phyloP scores from a whole-genome alignment of 2,113 vertebrate species.

The Lycocorax pyrrhopterus region DNA sequence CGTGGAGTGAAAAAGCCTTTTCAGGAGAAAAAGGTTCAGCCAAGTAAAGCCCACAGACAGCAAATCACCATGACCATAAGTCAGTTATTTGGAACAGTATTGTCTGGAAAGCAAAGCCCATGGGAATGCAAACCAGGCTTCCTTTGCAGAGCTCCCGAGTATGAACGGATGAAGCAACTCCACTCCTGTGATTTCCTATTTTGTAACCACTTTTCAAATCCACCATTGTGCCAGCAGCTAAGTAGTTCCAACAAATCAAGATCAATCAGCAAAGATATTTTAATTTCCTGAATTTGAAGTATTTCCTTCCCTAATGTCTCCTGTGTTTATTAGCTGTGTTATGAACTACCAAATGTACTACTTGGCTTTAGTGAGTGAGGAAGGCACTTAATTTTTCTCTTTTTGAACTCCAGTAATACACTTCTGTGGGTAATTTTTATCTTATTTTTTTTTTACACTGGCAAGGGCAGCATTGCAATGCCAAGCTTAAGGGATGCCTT shows the following conservation, averaged over 20 bases:
- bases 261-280: neutral
- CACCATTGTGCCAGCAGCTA: neutral
- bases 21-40: neutral
- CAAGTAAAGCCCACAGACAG: neutral
- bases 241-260: neutral
- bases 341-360: neutral
- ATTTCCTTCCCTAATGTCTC: neutral
- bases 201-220: neutral
- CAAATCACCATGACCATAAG: fast-evolving
- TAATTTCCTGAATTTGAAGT: neutral
- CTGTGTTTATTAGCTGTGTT: neutral
- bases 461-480: neutral
- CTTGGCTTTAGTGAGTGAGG: neutral
- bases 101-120: neutral
- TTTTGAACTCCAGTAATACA: neutral
- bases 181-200: neutral
- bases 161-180: neutral
- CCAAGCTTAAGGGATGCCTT: neutral
- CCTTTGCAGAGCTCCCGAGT: neutral
- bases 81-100: neutral
- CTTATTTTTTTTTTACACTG: neutral
- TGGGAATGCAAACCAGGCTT: neutral
- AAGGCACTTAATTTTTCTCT: neutral
- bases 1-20: neutral
- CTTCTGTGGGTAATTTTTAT: neutral